These are phyloP conservation scores for Sterna hirundo DNA, from an alignment of 2,113 vertebrate species.

Conservation along the genomic window DNA sequence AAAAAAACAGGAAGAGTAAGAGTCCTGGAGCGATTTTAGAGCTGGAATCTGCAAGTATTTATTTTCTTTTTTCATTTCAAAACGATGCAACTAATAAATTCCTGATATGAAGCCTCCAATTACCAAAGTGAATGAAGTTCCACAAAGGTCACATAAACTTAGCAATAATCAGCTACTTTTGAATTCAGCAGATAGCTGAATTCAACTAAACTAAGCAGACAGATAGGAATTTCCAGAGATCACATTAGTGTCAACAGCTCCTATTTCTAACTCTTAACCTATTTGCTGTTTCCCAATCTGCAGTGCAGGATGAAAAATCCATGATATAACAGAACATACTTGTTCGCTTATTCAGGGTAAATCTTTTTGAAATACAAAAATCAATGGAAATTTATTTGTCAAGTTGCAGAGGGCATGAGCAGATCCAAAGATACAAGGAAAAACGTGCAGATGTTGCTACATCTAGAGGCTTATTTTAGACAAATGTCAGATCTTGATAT, in stretches of 20 bases:
- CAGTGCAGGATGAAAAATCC: not conserved
- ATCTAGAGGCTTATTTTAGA: constrained; percentile 18
- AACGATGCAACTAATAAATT: not conserved
- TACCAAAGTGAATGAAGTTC: not conserved
- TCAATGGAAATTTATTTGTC: not conserved
- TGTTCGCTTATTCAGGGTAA: not conserved
- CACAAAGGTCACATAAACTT: not conserved
- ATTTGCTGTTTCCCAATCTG: not conserved
- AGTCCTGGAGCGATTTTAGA: not conserved
- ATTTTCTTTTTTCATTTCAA: not conserved
- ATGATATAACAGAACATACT: not conserved
- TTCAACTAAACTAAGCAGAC: not conserved
- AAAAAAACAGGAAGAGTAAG: not conserved
- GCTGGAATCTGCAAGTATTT: not conserved
- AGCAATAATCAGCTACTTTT: not conserved
- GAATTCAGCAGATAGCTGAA: not conserved
- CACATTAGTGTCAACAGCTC: not conserved
- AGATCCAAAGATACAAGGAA: not conserved
- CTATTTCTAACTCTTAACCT: not conserved
- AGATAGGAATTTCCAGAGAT: not conserved
- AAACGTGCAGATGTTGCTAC: not conserved
- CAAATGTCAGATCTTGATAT: not conserved
- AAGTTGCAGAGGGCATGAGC: not conserved
- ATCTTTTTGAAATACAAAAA: not conserved
- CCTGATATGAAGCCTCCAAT: not conserved